Evolutionary conservation across 2,113 vertebrate genomes (phyloP), one percentile per base, ranked within the genome.

Genomic region (Pyxicephalus adspersus): DNA sequence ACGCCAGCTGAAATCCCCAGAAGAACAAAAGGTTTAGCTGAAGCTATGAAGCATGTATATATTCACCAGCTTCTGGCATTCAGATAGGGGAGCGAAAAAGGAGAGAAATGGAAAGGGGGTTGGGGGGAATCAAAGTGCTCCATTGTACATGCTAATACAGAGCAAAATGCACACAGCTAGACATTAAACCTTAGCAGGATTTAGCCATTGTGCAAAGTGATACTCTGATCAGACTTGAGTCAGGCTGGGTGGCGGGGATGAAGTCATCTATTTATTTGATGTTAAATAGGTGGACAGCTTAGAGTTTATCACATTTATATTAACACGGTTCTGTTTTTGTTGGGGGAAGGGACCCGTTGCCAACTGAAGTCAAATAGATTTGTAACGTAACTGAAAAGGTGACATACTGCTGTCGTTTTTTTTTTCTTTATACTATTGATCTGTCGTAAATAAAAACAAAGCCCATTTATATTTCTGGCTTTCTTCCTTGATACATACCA

Each of bases 1-100:
- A 88, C 90, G 91, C 92, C 92, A 94, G 92, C 94, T 94, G 93
- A 94, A 93, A 90, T 81, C 94, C 94, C 94, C 92, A 90, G 88
- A 93, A 93, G 94, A 95, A 93, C 92, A 94, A 94, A 94, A 93
- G 91, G 90, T 94, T 94, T 94, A 94, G 94, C 93, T 93, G 93
- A 92, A 94, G 93, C 93, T 94, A 94, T 93, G 91, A 93, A 93
- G 93, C 92, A 94, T 82, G 93, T 92, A 94, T 93, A 93, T 93
- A 95, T 94, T 95, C 93, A 91, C 92, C 91, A 90, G 92, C 92
- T 94, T 93, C 92, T 92, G 92, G 92, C 87, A 85, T 94, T 91
- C 91, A 91, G 92, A 94, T 91, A 88, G 92, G 92, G 61, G 38
- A 64, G 55, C 28, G 57, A 90, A 93, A 90, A 89, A 87, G 65